Base-by-base conservation (phyloP, 2,888 invertebrate species). In the Orthonychiurus folsomi region DNA sequence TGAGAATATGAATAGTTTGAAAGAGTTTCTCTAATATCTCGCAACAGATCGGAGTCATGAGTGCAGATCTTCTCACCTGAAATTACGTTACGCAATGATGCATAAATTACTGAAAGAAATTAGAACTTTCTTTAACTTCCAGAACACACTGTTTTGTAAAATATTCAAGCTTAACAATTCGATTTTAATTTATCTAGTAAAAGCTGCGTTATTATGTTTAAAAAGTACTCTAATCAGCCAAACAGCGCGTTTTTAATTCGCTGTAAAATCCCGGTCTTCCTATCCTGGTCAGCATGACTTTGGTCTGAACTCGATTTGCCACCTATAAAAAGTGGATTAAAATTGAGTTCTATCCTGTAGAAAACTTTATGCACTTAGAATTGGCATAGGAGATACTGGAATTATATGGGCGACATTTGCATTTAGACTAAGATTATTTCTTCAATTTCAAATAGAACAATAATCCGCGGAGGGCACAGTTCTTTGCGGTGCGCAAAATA, bases 231-330 rank as follows among this genome's bases (percentile, higher is more conserved):
- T 27, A 18, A 47, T 65, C 60, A 83, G 74, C 84, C 83, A 75
- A 84, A 83, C 72, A 84, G 79, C 27, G 82, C 83, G 73, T 77
- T 80, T 77, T 84, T 84, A 73, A 84, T 81, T 77, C 81, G 82
- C 73, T 74, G 76, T 70, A 84, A 78, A 60, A 84, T 73, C 70
- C 83, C 80, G 63, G 78, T 76, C 68, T 76, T 76, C 58, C 76
- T 75, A 72, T 77, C 76, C 74, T 77, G 78, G 76, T 77, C 76
- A 77, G 79, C 78, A 27, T 57, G 57, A 24, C 54, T 24, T 50
- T 60, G 60, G 12, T 54, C 21, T 48, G 61, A 59, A 21, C 52
- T 54, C 26, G 63, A 59, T 26, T 52, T 61, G 48, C 59, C 64
- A 68, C 68, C 66, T 66, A 58, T 27, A 60, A 59, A 52, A 47